Evolutionary conservation across 1,140 invertebrate species (phyloP).

Genomic region (Hyles euphorbiae): DNA sequence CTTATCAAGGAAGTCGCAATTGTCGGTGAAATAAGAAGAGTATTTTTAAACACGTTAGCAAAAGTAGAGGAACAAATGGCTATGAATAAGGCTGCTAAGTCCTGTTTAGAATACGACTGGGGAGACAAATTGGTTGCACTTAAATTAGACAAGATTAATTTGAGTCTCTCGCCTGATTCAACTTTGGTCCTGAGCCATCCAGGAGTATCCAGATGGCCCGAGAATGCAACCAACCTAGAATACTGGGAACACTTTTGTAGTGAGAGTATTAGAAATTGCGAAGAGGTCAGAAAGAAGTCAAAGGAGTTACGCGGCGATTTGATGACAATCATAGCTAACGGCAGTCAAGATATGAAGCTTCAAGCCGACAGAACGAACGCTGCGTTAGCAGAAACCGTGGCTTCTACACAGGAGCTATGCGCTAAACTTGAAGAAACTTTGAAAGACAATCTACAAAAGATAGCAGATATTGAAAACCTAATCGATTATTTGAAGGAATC

Average conservation of each 20-base stretch:
- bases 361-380: slow-evolving; percentile 84
- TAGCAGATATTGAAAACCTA: slow-evolving; percentile 82
- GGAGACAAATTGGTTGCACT: slow-evolving; percentile 89
- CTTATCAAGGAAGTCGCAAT: slow-evolving; percentile 84
- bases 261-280: slow-evolving; percentile 79
- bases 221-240: slow-evolving; percentile 81
- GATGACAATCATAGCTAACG: slow-evolving; percentile 78
- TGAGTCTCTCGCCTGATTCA: slow-evolving; percentile 78
- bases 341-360: slow-evolving; percentile 80
- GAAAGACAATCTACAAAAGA: slow-evolving; percentile 76
- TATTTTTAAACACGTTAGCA: slow-evolving; percentile 77
- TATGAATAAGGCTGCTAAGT: slow-evolving; percentile 85
- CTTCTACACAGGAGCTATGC: slow-evolving; percentile 79
- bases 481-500: slow-evolving; percentile 78
- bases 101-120: slow-evolving; percentile 89
- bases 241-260: slow-evolving; percentile 83
- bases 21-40: slow-evolving; percentile 79
- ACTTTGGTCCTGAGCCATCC: slow-evolving; percentile 80
- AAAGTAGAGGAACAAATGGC: slow-evolving; percentile 85
- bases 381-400: slow-evolving; percentile 79
- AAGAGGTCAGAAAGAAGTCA: slow-evolving; percentile 79
- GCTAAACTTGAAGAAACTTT: slow-evolving; percentile 80
- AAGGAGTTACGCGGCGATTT: slow-evolving; percentile 77
- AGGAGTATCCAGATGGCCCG: slow-evolving; percentile 82
- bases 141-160: slow-evolving; percentile 81